These are phyloP conservation scores for Pelmatolapia mariae DNA, from an alignment of 2,113 vertebrate genomes.

Conservation along the genomic window DNA sequence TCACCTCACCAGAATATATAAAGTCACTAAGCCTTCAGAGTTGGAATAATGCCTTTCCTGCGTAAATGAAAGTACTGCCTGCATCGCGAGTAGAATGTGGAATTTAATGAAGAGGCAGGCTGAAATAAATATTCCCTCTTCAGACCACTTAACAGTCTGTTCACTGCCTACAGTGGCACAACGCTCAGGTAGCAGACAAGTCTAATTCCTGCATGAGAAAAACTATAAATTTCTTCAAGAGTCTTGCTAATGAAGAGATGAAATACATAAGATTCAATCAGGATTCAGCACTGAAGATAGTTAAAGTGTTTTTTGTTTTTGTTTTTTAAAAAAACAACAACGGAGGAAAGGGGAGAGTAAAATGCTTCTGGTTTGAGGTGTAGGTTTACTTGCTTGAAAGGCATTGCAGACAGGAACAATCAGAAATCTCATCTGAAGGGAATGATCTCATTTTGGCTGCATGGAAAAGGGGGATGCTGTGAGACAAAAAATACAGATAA, in stretches of 20 bases:
- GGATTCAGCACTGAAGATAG: background rate
- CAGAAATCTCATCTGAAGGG: background rate
- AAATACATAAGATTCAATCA: background rate
- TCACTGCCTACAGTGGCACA: conserved; percentile 1
- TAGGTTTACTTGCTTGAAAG: background rate
- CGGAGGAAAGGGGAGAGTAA: background rate
- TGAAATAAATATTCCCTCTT: background rate
- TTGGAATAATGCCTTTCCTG: background rate
- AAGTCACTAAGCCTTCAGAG: background rate
- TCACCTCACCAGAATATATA: background rate
- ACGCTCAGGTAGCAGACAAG: conserved; percentile 3
- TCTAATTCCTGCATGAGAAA: background rate
- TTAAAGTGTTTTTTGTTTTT: background rate
- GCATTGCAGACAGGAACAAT: background rate
- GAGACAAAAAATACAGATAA: background rate
- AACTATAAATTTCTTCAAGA: background rate
- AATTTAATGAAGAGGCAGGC: background rate
- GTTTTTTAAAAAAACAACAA: background rate
- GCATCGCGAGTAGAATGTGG: background rate
- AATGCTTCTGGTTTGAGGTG: background rate
- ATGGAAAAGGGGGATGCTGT: background rate
- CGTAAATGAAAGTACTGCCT: background rate
- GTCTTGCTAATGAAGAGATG: background rate
- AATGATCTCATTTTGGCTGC: background rate
- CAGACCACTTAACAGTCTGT: background rate